phyloP scores from a whole-genome alignment of 1,140 invertebrate species.

The Apocrypta bakeri region DNA sequence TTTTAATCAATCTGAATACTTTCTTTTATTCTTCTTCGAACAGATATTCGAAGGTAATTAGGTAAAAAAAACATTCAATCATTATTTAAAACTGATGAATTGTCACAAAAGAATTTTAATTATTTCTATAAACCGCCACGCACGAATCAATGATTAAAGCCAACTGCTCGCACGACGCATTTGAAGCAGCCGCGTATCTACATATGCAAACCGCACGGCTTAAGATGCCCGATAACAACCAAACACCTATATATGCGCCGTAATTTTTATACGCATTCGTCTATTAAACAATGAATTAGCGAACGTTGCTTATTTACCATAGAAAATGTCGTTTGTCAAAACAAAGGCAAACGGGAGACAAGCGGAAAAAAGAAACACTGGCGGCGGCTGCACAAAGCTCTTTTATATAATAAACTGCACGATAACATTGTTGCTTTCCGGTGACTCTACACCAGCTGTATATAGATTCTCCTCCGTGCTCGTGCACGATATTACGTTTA shows the following conservation, averaged over 20 bases:
- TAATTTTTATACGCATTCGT: neutral
- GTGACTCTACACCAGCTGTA: neutral
- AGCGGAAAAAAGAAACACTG: neutral
- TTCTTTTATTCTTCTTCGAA: neutral
- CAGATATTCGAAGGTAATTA: neutral
- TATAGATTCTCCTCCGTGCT: conserved; percentile 1
- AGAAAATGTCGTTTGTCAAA: neutral
- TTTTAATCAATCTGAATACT: conserved; percentile 45
- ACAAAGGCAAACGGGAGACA: neutral
- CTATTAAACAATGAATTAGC: conserved; percentile 36
- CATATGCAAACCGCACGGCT: neutral
- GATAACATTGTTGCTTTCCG: conserved; percentile 49
- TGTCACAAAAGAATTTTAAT: no score
- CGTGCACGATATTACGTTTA: conserved; percentile 42
- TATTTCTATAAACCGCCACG: neutral
- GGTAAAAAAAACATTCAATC: no score
- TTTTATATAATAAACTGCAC: conserved; percentile 35
- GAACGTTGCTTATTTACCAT: neutral
- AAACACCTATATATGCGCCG: neutral
- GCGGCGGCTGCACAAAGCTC: conserved; percentile 14
- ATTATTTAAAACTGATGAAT: no score
- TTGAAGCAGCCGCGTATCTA: conserved; percentile 11
- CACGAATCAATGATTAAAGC: neutral
- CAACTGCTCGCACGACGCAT: neutral
- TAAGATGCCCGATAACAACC: conserved; percentile 7